Percentiles rank a stretch among this genome's conserved stretches.
These are phyloP conservation scores for Psilanteris sp. DNA, from an alignment of 1,140 invertebrate genomes.

Conservation along the genomic window DNA sequence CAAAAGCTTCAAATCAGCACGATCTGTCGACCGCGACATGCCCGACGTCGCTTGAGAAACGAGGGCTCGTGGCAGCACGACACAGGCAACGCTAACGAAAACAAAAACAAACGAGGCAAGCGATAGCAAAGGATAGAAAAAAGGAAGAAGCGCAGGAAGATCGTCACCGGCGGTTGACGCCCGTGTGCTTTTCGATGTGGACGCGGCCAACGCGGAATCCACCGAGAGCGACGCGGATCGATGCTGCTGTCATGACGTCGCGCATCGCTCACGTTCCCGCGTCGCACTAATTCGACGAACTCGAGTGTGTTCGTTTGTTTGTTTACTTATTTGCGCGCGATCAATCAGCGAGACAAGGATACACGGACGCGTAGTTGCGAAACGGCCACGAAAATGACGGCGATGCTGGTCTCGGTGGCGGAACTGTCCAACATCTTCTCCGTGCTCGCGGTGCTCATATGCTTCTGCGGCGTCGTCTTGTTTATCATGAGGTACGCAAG, in stretches of 20 bases:
- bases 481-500: slow-evolving; percentile 82
- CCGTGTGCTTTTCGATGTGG: slow-evolving; percentile 27
- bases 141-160: neutral
- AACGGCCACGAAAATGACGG: slow-evolving; percentile 76
- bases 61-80: neutral
- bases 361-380: neutral
- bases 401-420: slow-evolving; percentile 83
- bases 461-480: slow-evolving; percentile 82
- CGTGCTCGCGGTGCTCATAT: slow-evolving; percentile 84
- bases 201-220: slow-evolving; percentile 7
- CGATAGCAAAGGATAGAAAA: neutral
- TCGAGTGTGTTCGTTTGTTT: neutral
- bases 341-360: slow-evolving; percentile 11
- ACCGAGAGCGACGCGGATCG: slow-evolving; percentile 46
- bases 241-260: slow-evolving; percentile 47
- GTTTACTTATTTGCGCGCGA: slow-evolving; percentile 3
- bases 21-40: slow-evolving; percentile 8
- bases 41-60: slow-evolving; percentile 5
- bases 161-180: slow-evolving; percentile 29
- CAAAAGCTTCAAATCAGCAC: slow-evolving; percentile 6
- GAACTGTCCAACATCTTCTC: slow-evolving; percentile 87
- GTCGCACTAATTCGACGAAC: neutral
- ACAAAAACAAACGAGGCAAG: neutral
- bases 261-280: slow-evolving; percentile 22
- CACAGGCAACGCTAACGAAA: neutral